A percentile compares a stretch with the other conserved stretches of the same genome.
Evolutionary conservation across 2,888 invertebrate species (phyloP).

Genomic region (Aphrophora alni): DNA sequence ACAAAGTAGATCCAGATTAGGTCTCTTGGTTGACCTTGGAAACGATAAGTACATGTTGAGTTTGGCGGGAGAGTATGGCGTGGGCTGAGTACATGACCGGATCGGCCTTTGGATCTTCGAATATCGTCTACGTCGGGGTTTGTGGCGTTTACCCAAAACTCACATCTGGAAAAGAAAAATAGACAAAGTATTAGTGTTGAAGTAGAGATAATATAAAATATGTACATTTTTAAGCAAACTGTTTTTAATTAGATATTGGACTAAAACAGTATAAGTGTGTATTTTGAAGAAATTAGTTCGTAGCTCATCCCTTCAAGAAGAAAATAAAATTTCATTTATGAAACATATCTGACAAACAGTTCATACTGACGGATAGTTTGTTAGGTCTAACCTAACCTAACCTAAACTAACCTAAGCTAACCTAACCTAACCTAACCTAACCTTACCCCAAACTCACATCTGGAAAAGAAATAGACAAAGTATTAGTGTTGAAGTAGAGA

Average conservation of each 20-base stretch:
- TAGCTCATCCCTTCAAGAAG: too few relatives aligned
- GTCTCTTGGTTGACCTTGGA: slow-evolving; percentile 79
- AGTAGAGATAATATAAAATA: too few relatives aligned
- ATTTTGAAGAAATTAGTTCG: too few relatives aligned
- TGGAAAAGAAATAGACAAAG: slow-evolving; percentile 46
- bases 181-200: background rate
- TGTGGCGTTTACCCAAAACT: slow-evolving; percentile 79
- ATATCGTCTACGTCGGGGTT: slow-evolving; percentile 65
- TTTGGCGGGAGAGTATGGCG: slow-evolving; percentile 85
- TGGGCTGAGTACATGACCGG: slow-evolving; percentile 77
- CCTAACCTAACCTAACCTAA: too few relatives aligned
- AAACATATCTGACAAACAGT: too few relatives aligned
- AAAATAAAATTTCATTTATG: background rate
- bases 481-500: background rate
- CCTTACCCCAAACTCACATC: too few relatives aligned
- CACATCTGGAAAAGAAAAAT: slow-evolving; percentile 61
- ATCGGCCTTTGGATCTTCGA: slow-evolving; percentile 65
- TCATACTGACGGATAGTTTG: too few relatives aligned
- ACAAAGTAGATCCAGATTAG: slow-evolving; percentile 88
- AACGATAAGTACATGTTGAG: slow-evolving; percentile 86
- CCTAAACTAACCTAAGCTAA: too few relatives aligned
- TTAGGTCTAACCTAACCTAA: too few relatives aligned
- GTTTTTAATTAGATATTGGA: too few relatives aligned
- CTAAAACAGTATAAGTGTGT: too few relatives aligned
- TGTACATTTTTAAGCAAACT: too few relatives aligned